Evolutionary conservation across 2,113 vertebrate genomes (phyloP).

Genomic region (Scomber japonicus): DNA sequence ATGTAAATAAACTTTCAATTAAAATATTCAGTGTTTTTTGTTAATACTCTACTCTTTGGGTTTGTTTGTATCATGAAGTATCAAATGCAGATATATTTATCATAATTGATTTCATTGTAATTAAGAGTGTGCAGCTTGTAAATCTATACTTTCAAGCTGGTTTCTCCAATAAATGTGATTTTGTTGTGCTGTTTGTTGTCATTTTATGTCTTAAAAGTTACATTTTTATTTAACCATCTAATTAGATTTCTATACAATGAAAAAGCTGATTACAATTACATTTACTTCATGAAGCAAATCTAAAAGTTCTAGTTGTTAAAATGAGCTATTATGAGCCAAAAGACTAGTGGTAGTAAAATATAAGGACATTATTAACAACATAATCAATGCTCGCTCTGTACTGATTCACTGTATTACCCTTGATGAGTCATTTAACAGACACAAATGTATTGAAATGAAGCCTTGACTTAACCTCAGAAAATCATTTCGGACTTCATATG

Average conservation of each 20-base stretch:
- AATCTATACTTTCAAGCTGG: not conserved
- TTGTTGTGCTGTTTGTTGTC: slow-evolving; percentile 5
- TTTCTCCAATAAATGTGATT: not conserved
- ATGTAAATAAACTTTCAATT: not conserved
- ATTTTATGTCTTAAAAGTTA: not conserved
- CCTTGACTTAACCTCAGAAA: slow-evolving; percentile 3
- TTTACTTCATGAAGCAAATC: not conserved
- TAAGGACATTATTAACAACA: no score
- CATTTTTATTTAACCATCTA: no score
- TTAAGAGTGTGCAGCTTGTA: not conserved
- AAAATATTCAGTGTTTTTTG: not conserved
- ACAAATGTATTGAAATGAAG: slow-evolving; percentile 16
- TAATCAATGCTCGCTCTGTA: not conserved
- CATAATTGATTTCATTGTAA: not conserved
- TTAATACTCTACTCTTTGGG: not conserved
- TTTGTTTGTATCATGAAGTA: not conserved
- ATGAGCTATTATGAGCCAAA: not conserved
- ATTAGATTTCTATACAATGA: not conserved
- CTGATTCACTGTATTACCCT: not conserved
- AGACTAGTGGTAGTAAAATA: not conserved
- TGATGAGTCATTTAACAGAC: slow-evolving; percentile 11
- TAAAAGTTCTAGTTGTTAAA: not conserved
- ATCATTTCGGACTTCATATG: slow-evolving; percentile 9
- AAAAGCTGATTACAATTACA: not conserved
- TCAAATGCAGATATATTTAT: not conserved